These are phyloP conservation scores for Adoxophyes honmai DNA, from an alignment of 1,140 invertebrate species.

Conservation along the genomic window DNA sequence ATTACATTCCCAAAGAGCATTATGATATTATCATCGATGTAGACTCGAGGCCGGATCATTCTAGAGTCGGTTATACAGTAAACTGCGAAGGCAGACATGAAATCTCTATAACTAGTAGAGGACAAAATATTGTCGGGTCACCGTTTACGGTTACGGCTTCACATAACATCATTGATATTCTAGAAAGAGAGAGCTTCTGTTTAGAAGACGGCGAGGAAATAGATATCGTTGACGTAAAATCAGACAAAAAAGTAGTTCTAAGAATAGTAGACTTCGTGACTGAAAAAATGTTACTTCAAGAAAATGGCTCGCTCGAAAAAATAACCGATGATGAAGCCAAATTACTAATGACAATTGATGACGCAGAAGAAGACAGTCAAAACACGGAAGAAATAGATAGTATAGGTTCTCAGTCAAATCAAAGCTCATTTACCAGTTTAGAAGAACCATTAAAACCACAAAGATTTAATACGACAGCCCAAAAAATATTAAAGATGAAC, in stretches of 20 bases:
- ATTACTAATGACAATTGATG: constrained; percentile 45
- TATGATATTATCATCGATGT: constrained; percentile 69
- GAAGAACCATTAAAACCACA: constrained; percentile 19
- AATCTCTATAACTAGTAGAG: constrained; percentile 70
- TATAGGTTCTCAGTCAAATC: not conserved
- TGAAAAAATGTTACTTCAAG: constrained; percentile 76
- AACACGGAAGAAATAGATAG: not conserved
- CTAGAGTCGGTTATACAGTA: constrained; percentile 63
- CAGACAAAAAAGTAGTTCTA: constrained; percentile 69
- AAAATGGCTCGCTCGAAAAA: constrained; percentile 73
- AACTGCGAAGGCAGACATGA: constrained; percentile 66
- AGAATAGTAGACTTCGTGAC: constrained; percentile 76
- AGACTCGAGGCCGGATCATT: constrained; percentile 51
- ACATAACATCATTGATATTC: constrained; percentile 48
- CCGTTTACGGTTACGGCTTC: constrained; percentile 67
- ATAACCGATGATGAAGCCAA: constrained; percentile 64
- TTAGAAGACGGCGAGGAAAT: constrained; percentile 73
- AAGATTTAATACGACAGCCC: constrained; percentile 43
- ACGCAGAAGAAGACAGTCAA: no score
- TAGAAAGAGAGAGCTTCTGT: constrained; percentile 58
- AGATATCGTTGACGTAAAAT: constrained; percentile 60
- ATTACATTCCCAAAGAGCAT: constrained; percentile 65
- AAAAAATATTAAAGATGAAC: constrained; percentile 51
- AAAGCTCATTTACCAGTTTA: not conserved
- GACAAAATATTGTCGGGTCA: constrained; percentile 70